Evolutionary conservation across 2,797 vertebrate genomes (phyloP), one percentile per base, ranked within the genome.

Genomic region (Mallotus villosus): DNA sequence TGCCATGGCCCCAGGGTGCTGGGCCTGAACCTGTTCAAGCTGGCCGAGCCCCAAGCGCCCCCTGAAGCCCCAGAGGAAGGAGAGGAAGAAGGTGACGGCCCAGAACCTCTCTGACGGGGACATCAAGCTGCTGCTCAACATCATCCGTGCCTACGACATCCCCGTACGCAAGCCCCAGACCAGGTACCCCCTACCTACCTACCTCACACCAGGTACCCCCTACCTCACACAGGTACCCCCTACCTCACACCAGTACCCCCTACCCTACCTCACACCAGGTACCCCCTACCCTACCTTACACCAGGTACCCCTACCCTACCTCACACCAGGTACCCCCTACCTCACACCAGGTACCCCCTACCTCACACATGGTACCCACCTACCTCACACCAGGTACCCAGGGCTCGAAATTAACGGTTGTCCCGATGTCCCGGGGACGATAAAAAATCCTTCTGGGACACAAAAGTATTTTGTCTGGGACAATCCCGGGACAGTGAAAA

Each of bases 51-150:
- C 97, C 73, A 98, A 96, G 78, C 93, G 98, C 8, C 97, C 97
- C 0, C 89, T 99, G 81, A 97, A 95, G 76, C 97, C 98, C 37
- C 92, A 91, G 84, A 95, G 97, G 80, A 99, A 95, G 77, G 97
- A 98, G 67, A 95, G 97, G 76, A 99, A 97, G 91, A 99, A 97
- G 85, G 95, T 98, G 76, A 96, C 96, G 0, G 94, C 95, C 46
- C 97, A 99, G 83, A 99, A 97, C 85, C 92, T 99, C 83, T 94
- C 94, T 0, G 96, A 99, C 32, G 97, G 98, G 65, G 97, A 99
- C 85, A 89, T 99, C 72, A 96, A 93, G 69, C 85, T 99, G 68
- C 89, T 99, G 74, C 86, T 99, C 77, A 98, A 97, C 88, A 84
- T 99, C 67, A 74, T 98, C 80, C 90, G 96, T 80, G 98, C 96